Evolutionary conservation across 2,888 invertebrate species (phyloP).

Genomic region (Eupithecia exiguata): DNA sequence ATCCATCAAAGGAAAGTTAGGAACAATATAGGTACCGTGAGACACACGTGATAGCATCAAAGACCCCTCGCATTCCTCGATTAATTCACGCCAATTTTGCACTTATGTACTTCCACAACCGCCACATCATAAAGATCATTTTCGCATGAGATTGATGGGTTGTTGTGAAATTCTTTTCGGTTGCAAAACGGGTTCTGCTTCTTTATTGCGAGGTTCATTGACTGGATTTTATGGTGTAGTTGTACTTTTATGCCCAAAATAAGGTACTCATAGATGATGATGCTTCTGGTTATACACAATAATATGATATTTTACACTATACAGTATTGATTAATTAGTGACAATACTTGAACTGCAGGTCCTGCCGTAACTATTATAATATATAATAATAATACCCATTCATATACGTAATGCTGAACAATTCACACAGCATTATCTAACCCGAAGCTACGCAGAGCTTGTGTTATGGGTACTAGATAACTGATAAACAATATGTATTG

Average conservation of each 20-base stretch:
- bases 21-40: background rate
- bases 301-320: too few relatives aligned
- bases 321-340: too few relatives aligned
- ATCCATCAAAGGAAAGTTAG: slow-evolving; percentile 6
- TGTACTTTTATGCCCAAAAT: background rate
- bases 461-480: too few relatives aligned
- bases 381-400: too few relatives aligned
- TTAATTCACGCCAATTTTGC: slow-evolving; percentile 8
- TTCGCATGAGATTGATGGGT: background rate
- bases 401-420: too few relatives aligned
- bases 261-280: too few relatives aligned
- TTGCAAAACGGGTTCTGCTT: slow-evolving; percentile 6
- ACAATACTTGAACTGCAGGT: too few relatives aligned
- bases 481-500: too few relatives aligned
- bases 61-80: slow-evolving; percentile 3
- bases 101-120: background rate
- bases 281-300: too few relatives aligned
- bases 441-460: too few relatives aligned
- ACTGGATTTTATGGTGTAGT: background rate
- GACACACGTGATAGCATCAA: background rate
- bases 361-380: too few relatives aligned
- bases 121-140: background rate
- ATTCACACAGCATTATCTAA: too few relatives aligned
- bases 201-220: slow-evolving; percentile 1
- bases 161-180: slow-evolving; percentile 4